A percentile compares a stretch with the other conserved stretches of the same genome.
Evolutionary conservation across 1,140 invertebrate genomes (phyloP).

Genomic region (Aricia agestis): DNA sequence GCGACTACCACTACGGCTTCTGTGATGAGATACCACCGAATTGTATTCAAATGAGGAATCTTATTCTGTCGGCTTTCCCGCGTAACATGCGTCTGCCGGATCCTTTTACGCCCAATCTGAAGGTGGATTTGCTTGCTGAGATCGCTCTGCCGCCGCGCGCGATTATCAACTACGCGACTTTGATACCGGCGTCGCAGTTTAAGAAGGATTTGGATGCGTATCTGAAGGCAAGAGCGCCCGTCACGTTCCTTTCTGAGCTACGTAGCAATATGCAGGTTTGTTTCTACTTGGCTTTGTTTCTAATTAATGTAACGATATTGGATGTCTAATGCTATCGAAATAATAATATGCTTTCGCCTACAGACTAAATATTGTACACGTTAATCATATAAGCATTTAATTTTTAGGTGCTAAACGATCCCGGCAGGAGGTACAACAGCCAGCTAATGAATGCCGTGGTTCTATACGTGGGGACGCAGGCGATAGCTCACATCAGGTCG

Average conservation of each 20-base stretch:
- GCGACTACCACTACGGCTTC: constrained; percentile 99
- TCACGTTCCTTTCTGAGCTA: constrained; percentile 95
- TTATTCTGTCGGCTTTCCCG: constrained; percentile 98
- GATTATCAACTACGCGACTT: constrained; percentile 90
- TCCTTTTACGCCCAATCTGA: constrained; percentile 98
- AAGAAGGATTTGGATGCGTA: constrained; percentile 98
- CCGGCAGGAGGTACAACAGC: constrained; percentile 95
- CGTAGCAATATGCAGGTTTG: constrained; percentile 90
- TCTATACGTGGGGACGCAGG: constrained; percentile 97
- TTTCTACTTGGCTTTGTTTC: background rate
- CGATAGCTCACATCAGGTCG: constrained; percentile 90
- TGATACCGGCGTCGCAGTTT: constrained; percentile 91
- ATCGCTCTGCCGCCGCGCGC: constrained; percentile 91
- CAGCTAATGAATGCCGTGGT: constrained; percentile 97
- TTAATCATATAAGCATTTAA: background rate
- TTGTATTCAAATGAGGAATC: constrained; percentile 99
- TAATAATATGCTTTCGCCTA: too few species aligned
- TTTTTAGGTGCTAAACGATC: constrained; percentile 81
- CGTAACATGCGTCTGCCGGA: constrained; percentile 98
- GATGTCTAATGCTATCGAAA: too few species aligned
- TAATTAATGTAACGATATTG: too few species aligned
- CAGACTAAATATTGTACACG: too few species aligned
- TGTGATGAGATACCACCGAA: constrained; percentile 99
- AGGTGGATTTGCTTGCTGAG: constrained; percentile 95
- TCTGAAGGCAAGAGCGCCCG: constrained; percentile 94